Percentiles rank a stretch among this genome's conserved stretches.
Evolutionary conservation across 2,888 invertebrate species (phyloP).

Genomic region (Phaedon cochleariae): DNA sequence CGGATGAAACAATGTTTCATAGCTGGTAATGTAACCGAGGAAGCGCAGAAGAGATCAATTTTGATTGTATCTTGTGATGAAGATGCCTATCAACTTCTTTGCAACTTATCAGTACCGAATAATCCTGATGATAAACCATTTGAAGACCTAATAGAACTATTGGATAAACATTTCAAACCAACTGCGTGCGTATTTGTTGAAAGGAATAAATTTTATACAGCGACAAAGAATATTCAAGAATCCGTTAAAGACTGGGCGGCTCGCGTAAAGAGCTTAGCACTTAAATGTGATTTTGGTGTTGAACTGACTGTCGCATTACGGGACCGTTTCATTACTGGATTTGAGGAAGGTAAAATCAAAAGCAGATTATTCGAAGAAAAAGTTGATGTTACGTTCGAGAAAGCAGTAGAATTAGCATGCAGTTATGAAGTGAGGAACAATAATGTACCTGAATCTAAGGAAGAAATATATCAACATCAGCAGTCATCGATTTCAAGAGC

Average conservation of each 20-base stretch:
- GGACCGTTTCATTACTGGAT: background rate
- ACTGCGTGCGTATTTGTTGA: background rate
- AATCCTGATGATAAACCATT: too few relatives aligned
- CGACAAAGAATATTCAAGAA: background rate
- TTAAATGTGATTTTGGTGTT: background rate
- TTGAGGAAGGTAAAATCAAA: background rate
- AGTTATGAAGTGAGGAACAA: background rate
- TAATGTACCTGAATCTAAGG: background rate
- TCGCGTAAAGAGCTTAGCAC: background rate
- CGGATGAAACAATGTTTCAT: too few relatives aligned
- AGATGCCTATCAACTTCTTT: too few relatives aligned
- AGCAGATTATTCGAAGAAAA: background rate
- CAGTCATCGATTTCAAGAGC: too few relatives aligned
- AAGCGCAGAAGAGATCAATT: too few relatives aligned
- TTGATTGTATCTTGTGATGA: too few relatives aligned
- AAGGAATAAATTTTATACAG: background rate
- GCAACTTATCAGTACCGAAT: too few relatives aligned
- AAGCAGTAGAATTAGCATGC: background rate
- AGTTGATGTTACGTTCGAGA: background rate
- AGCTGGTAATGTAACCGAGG: too few relatives aligned
- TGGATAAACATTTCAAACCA: background rate
- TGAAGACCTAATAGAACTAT: background rate
- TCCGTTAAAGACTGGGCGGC: background rate
- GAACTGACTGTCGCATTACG: background rate
- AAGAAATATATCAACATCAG: background rate